phyloP scores from a whole-genome alignment of 1,140 invertebrate species.

The Sweltsa coloradensis region DNA sequence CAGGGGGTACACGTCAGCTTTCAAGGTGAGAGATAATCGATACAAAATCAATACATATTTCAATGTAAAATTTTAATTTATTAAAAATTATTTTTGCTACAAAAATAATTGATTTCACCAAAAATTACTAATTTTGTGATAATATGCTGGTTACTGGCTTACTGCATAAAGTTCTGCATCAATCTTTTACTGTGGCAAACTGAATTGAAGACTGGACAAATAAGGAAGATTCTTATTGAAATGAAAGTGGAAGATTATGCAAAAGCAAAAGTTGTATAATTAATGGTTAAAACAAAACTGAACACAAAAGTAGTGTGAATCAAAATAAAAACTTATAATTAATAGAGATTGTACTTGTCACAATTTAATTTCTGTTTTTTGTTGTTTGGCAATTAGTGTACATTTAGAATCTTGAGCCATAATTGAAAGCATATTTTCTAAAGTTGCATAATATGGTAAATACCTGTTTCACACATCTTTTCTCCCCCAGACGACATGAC shows the following conservation, averaged over 20 bases:
- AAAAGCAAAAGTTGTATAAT: too few relatives aligned
- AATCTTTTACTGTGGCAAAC: too few relatives aligned
- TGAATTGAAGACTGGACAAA: too few relatives aligned
- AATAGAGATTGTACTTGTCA: too few relatives aligned
- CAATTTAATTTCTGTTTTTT: background rate
- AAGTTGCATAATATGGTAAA: background rate
- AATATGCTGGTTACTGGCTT: background rate
- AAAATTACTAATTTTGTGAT: background rate
- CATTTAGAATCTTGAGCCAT: background rate
- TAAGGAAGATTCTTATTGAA: too few relatives aligned
- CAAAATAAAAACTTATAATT: too few relatives aligned
- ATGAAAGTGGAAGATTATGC: too few relatives aligned
- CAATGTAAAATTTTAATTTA: slow-evolving; percentile 2
- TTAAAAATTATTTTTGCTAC: background rate
- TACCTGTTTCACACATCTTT: background rate
- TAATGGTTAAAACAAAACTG: too few relatives aligned
- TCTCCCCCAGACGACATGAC: slow-evolving; percentile 10
- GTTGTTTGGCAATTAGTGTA: background rate
- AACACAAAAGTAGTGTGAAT: too few relatives aligned
- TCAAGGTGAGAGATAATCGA: slow-evolving; percentile 9
- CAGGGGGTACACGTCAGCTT: slow-evolving; percentile 9
- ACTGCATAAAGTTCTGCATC: too few relatives aligned
- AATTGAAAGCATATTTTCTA: background rate
- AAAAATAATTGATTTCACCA: background rate
- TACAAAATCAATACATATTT: background rate